Conservation (phyloP, 2,797 vertebrate genomes). For the Muscicapa comitata region DNA sequence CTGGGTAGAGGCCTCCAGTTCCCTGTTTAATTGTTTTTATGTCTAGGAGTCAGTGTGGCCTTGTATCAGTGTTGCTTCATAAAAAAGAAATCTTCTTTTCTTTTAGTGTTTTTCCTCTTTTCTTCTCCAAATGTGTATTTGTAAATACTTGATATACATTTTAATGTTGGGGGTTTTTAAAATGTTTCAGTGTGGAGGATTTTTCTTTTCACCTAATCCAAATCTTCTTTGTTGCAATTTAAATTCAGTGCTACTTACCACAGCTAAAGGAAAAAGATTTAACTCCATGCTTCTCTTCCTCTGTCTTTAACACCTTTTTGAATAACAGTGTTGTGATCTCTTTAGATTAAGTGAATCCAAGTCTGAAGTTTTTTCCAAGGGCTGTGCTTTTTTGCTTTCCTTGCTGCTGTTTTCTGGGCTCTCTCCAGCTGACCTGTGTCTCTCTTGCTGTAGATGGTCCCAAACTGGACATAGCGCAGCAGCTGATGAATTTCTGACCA, state of each 20-base stretch:
- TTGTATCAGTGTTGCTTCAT: not conserved
- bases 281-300: not conserved
- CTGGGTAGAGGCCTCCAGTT: not conserved
- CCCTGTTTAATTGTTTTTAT: not conserved
- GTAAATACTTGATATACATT: not conserved
- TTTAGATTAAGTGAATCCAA: not conserved
- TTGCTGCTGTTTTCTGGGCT: not conserved
- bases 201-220: not conserved
- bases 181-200: not conserved
- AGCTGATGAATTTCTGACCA: not conserved
- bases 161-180: not conserved
- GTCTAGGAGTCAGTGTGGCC: rapidly evolving
- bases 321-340: not conserved
- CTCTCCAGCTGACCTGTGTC: not conserved
- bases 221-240: not conserved
- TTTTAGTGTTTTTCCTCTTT: not conserved
- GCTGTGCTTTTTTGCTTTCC: not conserved
- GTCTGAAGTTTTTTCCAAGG: not conserved
- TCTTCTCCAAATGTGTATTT: not conserved
- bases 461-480: not conserved
- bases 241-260: not conserved
- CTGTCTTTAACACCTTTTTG: not conserved
- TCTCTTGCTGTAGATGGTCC: not conserved
- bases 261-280: not conserved
- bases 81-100: not conserved